These are phyloP conservation scores for Bombus difficillimus DNA, from an alignment of 1,140 invertebrate genomes.

Conservation along the genomic window DNA sequence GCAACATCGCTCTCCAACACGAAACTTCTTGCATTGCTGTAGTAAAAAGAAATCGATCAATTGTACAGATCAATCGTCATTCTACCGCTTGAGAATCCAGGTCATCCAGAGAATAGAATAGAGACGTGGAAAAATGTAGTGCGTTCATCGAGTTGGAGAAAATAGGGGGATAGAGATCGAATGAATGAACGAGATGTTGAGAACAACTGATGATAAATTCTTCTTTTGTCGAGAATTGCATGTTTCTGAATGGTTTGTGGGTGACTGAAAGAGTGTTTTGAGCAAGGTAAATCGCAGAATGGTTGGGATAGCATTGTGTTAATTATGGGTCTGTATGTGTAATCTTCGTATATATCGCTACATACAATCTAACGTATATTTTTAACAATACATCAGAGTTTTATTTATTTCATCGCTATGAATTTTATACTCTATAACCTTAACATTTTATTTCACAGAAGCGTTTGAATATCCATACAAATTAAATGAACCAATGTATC, in stretches of 20 bases:
- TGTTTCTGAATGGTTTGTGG: background rate
- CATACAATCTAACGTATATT: background rate
- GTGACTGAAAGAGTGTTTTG: fast-evolving
- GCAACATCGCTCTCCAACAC: slow-evolving; percentile 89
- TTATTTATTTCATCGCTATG: no score
- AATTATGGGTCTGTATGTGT: background rate
- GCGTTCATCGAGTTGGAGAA: no score
- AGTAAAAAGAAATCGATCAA: slow-evolving; percentile 26
- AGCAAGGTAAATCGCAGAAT: background rate
- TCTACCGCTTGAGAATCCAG: slow-evolving; percentile 3
- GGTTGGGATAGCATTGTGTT: background rate
- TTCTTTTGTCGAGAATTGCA: background rate
- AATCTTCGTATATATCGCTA: background rate
- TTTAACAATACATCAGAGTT: no score
- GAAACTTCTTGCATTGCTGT: slow-evolving; percentile 90
- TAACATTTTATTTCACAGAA: no score
- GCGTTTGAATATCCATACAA: no score
- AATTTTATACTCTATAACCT: no score
- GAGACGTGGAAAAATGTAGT: background rate
- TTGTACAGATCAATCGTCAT: slow-evolving; percentile 6
- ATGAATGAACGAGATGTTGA: background rate
- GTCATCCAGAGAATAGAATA: background rate
- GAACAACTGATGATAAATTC: background rate
- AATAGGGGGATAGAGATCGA: background rate
- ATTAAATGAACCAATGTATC: no score